These are phyloP conservation scores for Pseudopleuronectes americanus DNA, from an alignment of 2,797 vertebrate genomes.

Conservation along the genomic window DNA sequence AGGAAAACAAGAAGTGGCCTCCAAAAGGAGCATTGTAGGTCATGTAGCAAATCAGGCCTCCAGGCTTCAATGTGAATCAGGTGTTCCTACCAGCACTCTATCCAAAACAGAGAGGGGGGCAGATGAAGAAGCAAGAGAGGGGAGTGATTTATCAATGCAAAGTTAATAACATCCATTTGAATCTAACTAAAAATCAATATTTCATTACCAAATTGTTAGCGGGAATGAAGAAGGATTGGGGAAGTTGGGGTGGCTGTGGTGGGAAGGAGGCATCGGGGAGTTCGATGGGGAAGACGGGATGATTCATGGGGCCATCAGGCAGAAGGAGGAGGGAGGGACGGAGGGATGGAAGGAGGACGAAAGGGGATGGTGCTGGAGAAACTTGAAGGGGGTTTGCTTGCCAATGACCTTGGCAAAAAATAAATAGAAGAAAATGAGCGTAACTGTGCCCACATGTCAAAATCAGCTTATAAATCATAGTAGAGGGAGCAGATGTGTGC, in stretches of 20 bases:
- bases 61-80: constrained; percentile 80
- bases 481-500: constrained; percentile 50
- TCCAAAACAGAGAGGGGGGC: constrained; percentile 67
- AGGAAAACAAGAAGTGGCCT: constrained; percentile 41
- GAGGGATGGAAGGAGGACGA: constrained; percentile 82
- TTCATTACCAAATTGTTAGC: constrained; percentile 99
- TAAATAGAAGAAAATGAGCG: constrained; percentile 91
- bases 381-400: constrained; percentile 86
- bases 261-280: constrained; percentile 91
- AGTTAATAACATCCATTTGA: constrained; percentile 99
- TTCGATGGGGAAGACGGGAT: constrained; percentile 97
- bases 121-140: constrained; percentile 64
- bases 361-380: constrained; percentile 84
- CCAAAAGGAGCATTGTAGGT: constrained; percentile 67
- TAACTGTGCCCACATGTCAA: constrained; percentile 90
- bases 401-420: constrained; percentile 92
- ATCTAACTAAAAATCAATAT: constrained; percentile 99
- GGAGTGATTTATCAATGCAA: constrained; percentile 99
- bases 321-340: constrained; percentile 84
- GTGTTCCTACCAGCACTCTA: constrained; percentile 67
- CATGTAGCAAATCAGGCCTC: constrained; percentile 87
- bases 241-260: constrained; percentile 92
- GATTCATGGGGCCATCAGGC: constrained; percentile 96
- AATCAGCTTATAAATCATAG: constrained; percentile 90
- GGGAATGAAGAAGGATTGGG: constrained; percentile 99